These are phyloP conservation scores for Nansenia antarctica DNA, from an alignment of 2,113 vertebrate species.

Conservation along the genomic window DNA sequence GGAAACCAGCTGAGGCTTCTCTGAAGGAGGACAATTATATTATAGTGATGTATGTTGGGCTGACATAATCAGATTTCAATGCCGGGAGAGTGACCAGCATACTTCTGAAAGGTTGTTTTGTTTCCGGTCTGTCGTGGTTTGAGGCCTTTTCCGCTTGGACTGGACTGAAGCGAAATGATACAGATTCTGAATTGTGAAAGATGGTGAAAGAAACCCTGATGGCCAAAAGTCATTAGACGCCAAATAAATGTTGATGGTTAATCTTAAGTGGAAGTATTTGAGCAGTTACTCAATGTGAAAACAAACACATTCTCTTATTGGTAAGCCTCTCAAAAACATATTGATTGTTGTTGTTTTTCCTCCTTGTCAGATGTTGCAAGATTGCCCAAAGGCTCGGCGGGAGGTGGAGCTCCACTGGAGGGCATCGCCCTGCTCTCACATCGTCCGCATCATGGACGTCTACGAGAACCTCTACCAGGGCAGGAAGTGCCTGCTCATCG, in stretches of 20 bases:
- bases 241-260: no score
- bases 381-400: constrained; percentile 82
- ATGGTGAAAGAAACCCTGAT: no score
- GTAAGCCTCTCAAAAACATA: background rate
- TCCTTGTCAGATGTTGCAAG: constrained; percentile 75
- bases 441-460: constrained; percentile 82
- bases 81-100: background rate
- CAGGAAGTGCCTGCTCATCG: constrained; percentile 84
- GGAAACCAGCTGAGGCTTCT: background rate
- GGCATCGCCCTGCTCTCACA: constrained; percentile 80
- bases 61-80: background rate
- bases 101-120: background rate
- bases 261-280: no score
- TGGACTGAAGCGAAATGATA: background rate
- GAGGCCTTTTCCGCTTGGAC: background rate
- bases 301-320: background rate
- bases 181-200: background rate
- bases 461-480: constrained; percentile 86
- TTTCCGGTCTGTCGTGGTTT: background rate
- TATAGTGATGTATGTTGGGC: constrained; percentile 6
- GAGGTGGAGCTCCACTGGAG: constrained; percentile 87
- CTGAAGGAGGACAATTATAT: constrained; percentile 8
- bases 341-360: no score
- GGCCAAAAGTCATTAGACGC: no score
- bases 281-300: no score